Evolutionary conservation across 1,140 invertebrate genomes (phyloP).

Genomic region (Lerema accius): DNA sequence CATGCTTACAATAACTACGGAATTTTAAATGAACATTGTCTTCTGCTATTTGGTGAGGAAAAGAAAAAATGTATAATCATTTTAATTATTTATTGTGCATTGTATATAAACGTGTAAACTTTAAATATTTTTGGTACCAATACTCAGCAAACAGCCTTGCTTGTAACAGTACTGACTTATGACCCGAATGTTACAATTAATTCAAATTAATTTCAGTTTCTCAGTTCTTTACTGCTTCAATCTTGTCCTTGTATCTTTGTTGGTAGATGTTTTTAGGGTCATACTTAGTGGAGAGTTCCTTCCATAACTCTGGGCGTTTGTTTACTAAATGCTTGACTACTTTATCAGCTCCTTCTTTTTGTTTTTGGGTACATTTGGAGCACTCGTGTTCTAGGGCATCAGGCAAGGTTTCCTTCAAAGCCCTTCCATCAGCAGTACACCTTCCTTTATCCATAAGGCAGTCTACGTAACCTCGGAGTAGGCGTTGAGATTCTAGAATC

Average conservation of each 20-base stretch:
- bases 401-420: slow-evolving; percentile 87
- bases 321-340: slow-evolving; percentile 84
- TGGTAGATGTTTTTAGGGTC: slow-evolving; percentile 86
- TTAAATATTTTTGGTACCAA: slow-evolving; percentile 9
- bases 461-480: slow-evolving; percentile 88
- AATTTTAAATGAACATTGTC: neutral
- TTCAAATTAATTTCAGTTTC: slow-evolving; percentile 7
- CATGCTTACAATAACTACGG: slow-evolving; percentile 1
- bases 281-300: slow-evolving; percentile 84
- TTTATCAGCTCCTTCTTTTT: slow-evolving; percentile 84
- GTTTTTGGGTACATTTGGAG: slow-evolving; percentile 86
- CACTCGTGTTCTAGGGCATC: slow-evolving; percentile 87
- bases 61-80: neutral
- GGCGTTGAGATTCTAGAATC: slow-evolving; percentile 87
- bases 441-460: slow-evolving; percentile 87
- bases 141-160: slow-evolving; percentile 6
- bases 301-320: slow-evolving; percentile 85
- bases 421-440: slow-evolving; percentile 88
- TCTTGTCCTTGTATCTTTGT: slow-evolving; percentile 83
- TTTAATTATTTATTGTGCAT: slow-evolving; percentile 6
- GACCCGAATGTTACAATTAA: slow-evolving; percentile 1
- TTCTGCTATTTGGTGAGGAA: neutral
- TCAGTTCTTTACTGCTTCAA: slow-evolving; percentile 65
- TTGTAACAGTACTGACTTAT: neutral
- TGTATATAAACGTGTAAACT: neutral